phyloP scores from a whole-genome alignment of 35 echinoderm and acorn worm species.

The Ophiothrix spiculata region DNA sequence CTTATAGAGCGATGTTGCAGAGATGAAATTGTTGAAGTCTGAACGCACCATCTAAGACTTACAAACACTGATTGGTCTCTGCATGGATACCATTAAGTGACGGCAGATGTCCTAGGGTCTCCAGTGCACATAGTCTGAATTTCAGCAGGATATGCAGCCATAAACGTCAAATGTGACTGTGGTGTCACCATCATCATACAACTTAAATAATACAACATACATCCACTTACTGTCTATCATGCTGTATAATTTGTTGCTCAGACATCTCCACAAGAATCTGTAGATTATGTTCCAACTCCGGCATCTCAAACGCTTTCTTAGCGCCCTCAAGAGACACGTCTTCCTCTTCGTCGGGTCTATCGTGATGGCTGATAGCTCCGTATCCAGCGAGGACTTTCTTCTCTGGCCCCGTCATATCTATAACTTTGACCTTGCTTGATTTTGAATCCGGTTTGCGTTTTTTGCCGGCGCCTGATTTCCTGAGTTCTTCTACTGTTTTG shows the following conservation, averaged over 20 bases:
- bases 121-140: no score
- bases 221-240: slow-evolving; percentile 90
- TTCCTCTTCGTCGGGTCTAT: slow-evolving; percentile 57
- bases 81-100: no score
- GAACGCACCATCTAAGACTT: no score
- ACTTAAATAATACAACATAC: no score
- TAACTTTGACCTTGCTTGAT: slow-evolving; percentile 74
- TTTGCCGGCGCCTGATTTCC: slow-evolving; percentile 43
- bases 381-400: slow-evolving; percentile 82
- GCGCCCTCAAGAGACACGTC: slow-evolving; percentile 38
- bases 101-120: no score
- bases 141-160: no score
- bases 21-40: no score
- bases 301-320: slow-evolving; percentile 84
- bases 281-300: slow-evolving; percentile 87
- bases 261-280: slow-evolving; percentile 90
- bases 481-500: slow-evolving; percentile 80
- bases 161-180: no score
- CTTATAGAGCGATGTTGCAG: no score
- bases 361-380: slow-evolving; percentile 59
- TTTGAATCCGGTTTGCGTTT: slow-evolving; percentile 45
- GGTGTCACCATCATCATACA: no score
- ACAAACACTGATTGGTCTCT: no score
- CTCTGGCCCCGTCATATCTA: slow-evolving; percentile 93
- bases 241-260: slow-evolving; percentile 84